Base-by-base conservation (phyloP, 2,113 vertebrate species). In the Ranitomeya imitator region DNA sequence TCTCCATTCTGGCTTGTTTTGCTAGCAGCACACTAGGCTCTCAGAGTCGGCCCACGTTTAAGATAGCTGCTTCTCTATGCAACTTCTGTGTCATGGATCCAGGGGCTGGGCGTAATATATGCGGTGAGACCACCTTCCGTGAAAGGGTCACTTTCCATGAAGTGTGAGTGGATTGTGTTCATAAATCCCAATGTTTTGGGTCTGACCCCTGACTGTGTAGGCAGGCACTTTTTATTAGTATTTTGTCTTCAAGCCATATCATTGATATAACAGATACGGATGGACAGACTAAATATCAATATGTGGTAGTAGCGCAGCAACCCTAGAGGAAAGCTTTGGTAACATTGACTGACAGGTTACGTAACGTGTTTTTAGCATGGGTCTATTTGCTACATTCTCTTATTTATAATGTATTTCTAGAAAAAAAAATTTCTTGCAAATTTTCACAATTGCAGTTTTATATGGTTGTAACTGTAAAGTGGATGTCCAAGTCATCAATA, bases 281-380 rank as follows among this genome's bases (percentile, higher is more conserved):
- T 90, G 79, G 90, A 90, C 92, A 94, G 93, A 94, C 92, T 93
- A 93, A 95, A 94, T 93, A 94, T 90, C 93, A 91, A 90, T 83
- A 82, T 23, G 37, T 26, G 10, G 16, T 23, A 11, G 19, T 61
- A 63, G 51, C 3, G 31, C 54, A 19, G 11, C 1, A 10, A 16
- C 15, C 79, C 16, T 23, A 18, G 57, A 1, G 19, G 14, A 19
- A 37, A 51, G 21, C n/a, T 1, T 23, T 12, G 18, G 57, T 23
- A 45, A 59, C 55, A 63, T 11, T 61, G 85, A 86, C 26, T 78
- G 73, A 86, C 85, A 45, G 31, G 7, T 12, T 37, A 31, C 26
- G 26, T 12, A 26, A 26, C 10, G 1, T n/a, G 8, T 11, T 23
- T 23, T 23, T n/a, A 67, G 63, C 63, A 23, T 21, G 37, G 37